Percentiles rank a stretch among this genome's conserved stretches.
phyloP scores from a whole-genome alignment of 2,113 vertebrate species.

The Canis aureus region DNA sequence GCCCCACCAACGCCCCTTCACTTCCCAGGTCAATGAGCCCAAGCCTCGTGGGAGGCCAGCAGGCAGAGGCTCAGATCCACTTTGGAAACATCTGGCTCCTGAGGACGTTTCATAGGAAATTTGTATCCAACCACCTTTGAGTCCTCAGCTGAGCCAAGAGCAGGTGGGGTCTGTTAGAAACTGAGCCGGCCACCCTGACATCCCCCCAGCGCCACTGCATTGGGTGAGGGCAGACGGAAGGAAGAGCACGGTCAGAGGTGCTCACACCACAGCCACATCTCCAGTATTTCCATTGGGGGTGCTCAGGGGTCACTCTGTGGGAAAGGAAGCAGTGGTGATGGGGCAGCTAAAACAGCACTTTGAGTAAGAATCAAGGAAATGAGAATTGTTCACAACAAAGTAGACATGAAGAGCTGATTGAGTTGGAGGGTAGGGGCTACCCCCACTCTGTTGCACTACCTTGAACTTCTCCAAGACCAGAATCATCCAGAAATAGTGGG shows the following conservation, averaged over 20 bases:
- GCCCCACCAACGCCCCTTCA: accelerated
- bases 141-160: not conserved
- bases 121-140: not conserved
- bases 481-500: not conserved
- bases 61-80: not conserved
- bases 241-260: accelerated
- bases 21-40: not conserved
- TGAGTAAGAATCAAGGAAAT: not conserved
- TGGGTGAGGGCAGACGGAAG: not conserved
- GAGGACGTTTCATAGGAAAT: not conserved
- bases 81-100: not conserved
- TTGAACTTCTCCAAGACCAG: not conserved
- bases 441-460: no score
- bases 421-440: not conserved
- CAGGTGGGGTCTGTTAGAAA: accelerated
- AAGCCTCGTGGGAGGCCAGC: not conserved
- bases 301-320: not conserved
- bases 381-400: not conserved
- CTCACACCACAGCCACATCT: accelerated
- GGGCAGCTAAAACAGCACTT: not conserved
- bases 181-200: accelerated
- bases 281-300: not conserved
- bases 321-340: not conserved
- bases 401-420: accelerated
- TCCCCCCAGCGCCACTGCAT: not conserved